Conservation (phyloP, 2,113 vertebrate species). For the Ptilorrhoa leucosticta region DNA sequence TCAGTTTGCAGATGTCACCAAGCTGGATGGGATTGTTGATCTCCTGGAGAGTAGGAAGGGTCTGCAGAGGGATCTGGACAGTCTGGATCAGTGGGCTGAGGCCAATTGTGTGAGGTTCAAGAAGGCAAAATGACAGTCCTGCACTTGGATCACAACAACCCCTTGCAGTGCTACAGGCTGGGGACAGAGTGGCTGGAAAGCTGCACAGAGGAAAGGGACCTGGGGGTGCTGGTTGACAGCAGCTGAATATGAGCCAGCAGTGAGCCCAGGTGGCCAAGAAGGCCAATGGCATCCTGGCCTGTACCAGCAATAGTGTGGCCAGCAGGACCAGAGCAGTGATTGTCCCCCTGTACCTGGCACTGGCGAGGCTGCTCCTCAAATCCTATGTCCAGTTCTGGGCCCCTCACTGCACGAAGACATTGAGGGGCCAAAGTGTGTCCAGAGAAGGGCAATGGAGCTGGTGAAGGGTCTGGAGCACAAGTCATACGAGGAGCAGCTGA, state of each 20-base stretch:
- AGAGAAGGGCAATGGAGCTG: background rate
- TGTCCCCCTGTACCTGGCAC: rapidly evolving
- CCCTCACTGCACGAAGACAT: rapidly evolving
- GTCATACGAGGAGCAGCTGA: background rate
- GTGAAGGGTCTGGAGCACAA: background rate
- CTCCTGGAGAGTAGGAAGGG: background rate
- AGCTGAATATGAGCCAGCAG: background rate
- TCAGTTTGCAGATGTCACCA: background rate
- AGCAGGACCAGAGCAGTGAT: background rate
- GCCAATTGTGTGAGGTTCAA: background rate
- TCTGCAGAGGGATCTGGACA: background rate
- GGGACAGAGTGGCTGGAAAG: background rate
- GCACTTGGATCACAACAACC: background rate
- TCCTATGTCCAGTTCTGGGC: background rate
- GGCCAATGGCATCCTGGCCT: background rate
- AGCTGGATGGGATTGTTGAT: background rate
- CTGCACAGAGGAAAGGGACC: background rate
- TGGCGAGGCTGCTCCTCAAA: rapidly evolving
- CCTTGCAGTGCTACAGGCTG: background rate
- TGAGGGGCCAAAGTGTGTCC: rapidly evolving
- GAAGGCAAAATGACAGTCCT: background rate
- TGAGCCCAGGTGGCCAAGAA: background rate
- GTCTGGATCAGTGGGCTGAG: background rate
- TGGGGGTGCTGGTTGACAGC: background rate
- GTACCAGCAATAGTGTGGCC: no score